Evolutionary conservation across 1,140 invertebrate species (phyloP).

Genomic region (Ceratoteleas bidentatus): DNA sequence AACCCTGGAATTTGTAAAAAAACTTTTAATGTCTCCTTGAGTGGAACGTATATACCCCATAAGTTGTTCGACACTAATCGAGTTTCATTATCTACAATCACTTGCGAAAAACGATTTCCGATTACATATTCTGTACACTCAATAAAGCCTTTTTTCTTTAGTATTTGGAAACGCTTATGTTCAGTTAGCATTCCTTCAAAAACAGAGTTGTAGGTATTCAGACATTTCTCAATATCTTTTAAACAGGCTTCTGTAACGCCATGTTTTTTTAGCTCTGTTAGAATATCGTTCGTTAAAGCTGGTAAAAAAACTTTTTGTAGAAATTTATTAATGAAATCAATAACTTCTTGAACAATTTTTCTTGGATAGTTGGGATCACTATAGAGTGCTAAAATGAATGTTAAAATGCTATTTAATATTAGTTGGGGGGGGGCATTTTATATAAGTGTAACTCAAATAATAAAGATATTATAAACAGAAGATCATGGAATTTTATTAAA

Average conservation of each 20-base stretch:
- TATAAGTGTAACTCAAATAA: neutral
- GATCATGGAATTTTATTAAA: no score
- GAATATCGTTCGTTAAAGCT: conserved; percentile 21
- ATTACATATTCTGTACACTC: no score
- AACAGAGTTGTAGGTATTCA: neutral
- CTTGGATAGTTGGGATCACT: conserved; percentile 26
- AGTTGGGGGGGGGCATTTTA: neutral
- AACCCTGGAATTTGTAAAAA: no score
- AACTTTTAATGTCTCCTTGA: no score
- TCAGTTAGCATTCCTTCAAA: conserved; percentile 12
- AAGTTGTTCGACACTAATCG: no score
- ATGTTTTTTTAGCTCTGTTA: neutral
- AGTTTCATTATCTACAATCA: no score
- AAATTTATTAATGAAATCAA: conserved; percentile 30
- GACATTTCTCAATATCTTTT: conserved; percentile 5
- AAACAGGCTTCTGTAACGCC: neutral
- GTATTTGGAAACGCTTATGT: conserved; percentile 9
- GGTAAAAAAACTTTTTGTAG: conserved; percentile 20
- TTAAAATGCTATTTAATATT: conserved; percentile 36
- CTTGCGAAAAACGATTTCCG: no score
- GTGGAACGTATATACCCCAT: no score
- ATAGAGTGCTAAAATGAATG: conserved; percentile 32
- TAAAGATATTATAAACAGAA: no score
- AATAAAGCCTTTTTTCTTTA: conserved; percentile 10
- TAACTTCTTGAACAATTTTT: conserved; percentile 40